Base-by-base conservation (phyloP, 2,797 vertebrate species). In the Anableps anableps region DNA sequence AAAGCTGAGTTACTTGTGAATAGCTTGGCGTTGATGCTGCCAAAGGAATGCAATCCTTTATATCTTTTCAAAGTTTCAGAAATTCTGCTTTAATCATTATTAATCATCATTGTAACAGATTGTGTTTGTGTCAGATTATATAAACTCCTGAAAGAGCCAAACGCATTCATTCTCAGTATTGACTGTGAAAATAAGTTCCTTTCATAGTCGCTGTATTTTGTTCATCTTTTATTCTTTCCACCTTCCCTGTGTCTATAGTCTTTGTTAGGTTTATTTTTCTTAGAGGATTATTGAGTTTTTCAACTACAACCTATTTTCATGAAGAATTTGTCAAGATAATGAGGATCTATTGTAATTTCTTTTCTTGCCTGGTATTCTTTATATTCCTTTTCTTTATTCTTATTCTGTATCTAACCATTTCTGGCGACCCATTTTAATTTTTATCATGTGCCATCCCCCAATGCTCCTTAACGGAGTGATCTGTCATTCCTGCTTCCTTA, bases 401-500 rank as follows among this genome's bases (percentile, higher is more conserved):
- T 79, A 81, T 83, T 74, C 23, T 70, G 38, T 70, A n/a, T 41
- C 66, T 77, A 85, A 84, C 71, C 58, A 23, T 76, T 71, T 76
- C 78, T 68, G 19, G 26, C 79, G 72, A 41, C 58, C 74, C 53
- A 83, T 83, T 90, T 78, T 90, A 66, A 66, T 80, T 83, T 87
- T 62, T 76, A 72, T 75, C 68, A 50, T 34, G 36, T 6, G 16
- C 62, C 84, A 77, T 60, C 74, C 84, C 74, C 72, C 78, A 41
- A 9, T 75, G 55, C 10, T 77, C n/a, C 36, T 73, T 55, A 48
- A 71, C 34, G 75, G 51, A 83, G 76, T 78, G 80, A 90, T 87
- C 86, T 94, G 90, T 94, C 94, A 93, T 77, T 75, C 80, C 81
- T 85, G 83, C 17, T 14, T 93, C 95, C 96, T 92, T 95, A 96